phyloP scores from a whole-genome alignment of 2,113 vertebrate genomes.

The Struthio camelus region DNA sequence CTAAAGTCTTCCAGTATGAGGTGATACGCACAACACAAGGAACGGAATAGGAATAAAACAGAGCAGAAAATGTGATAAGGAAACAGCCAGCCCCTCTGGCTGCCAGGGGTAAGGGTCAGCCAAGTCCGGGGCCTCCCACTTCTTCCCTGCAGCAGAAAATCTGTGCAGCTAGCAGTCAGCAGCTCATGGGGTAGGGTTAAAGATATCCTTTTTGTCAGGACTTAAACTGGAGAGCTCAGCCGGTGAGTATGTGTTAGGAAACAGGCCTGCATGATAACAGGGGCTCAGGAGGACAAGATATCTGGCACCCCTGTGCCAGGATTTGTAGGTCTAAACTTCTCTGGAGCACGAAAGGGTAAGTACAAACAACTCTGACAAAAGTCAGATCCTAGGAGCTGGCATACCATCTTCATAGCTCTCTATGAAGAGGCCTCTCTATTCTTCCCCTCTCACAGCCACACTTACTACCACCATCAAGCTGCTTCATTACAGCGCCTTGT shows the following conservation, averaged over 20 bases:
- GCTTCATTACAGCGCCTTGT: no score
- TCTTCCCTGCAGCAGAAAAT: not conserved
- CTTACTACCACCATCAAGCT: no score
- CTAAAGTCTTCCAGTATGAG: not conserved
- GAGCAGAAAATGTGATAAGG: not conserved
- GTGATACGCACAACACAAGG: rapidly evolving
- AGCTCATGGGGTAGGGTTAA: not conserved
- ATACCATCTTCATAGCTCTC: not conserved
- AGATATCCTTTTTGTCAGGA: not conserved
- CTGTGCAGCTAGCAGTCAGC: not conserved
- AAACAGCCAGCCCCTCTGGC: rapidly evolving
- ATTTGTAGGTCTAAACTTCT: not conserved
- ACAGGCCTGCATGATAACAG: no score
- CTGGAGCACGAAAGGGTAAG: not conserved
- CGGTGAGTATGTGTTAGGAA: not conserved
- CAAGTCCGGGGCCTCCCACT: not conserved
- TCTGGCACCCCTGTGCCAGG: rapidly evolving
- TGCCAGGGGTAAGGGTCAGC: not conserved
- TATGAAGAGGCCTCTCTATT: no score
- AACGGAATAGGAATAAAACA: not conserved
- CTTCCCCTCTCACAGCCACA: no score
- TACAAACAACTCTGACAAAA: not conserved
- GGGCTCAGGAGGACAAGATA: not conserved
- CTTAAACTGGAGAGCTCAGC: not conserved
- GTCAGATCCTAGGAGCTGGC: not conserved